Percentiles rank a stretch among this genome's conserved stretches.
phyloP scores from a whole-genome alignment of 2,888 invertebrate species.

The Pristionchus fissidentatus region DNA sequence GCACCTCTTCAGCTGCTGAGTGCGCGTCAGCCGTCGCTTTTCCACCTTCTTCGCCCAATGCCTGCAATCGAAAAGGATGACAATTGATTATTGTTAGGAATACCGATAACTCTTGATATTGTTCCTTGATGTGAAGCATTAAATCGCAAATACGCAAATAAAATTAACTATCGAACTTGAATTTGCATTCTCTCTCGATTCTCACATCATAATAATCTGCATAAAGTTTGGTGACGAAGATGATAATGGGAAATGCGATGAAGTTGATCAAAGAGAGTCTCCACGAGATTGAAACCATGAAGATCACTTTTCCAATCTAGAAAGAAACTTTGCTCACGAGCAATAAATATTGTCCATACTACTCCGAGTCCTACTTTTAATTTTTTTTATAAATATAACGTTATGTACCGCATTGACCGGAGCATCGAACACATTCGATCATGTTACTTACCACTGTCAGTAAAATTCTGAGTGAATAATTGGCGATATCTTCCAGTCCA shows the following conservation, averaged over 20 bases:
- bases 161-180: no score
- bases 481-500: constrained; percentile 74
- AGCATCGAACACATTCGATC: not conserved
- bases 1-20: constrained; percentile 76
- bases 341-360: no score
- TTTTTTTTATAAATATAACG: no score
- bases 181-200: no score
- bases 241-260: constrained; percentile 75
- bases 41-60: constrained; percentile 74
- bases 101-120: no score
- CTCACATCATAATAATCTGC: constrained; percentile 75
- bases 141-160: no score
- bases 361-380: no score
- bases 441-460: not conserved
- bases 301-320: constrained; percentile 60
- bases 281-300: constrained; percentile 77
- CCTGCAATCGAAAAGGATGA: no score
- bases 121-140: no score
- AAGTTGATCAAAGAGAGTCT: constrained; percentile 75
- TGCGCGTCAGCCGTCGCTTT: constrained; percentile 76
- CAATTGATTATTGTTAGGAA: not conserved
- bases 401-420: no score
- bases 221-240: constrained; percentile 75
- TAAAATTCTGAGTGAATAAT: constrained; percentile 74
- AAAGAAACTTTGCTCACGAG: not conserved